Conservation (phyloP, 2,113 vertebrate genomes). For the Crypturellus undulatus region DNA sequence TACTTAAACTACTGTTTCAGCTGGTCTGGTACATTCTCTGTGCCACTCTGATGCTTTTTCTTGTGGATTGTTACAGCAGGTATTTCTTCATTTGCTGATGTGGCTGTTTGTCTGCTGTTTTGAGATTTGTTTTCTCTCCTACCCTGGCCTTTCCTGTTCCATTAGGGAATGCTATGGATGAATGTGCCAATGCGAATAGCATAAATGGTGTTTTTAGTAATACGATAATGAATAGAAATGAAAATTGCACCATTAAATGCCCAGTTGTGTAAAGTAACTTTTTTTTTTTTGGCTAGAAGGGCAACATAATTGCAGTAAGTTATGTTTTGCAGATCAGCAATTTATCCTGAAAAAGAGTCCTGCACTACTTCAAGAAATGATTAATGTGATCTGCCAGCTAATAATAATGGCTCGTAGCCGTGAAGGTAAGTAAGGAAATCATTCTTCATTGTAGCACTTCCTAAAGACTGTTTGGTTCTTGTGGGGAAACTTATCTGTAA, state of each 20-base stretch:
- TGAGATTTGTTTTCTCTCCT: not conserved
- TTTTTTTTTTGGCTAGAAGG: not conserved
- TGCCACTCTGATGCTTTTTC: not conserved
- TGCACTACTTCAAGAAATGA: slow-evolving; percentile 97
- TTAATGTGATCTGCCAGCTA: slow-evolving; percentile 97
- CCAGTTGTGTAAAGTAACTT: not conserved
- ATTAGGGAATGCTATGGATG: not conserved
- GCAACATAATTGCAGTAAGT: slow-evolving; percentile 7
- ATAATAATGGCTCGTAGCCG: slow-evolving; percentile 98
- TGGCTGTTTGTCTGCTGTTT: not conserved
- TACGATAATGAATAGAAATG: not conserved
- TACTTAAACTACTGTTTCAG: not conserved
- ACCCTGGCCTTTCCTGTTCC: not conserved
- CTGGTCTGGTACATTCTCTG: not conserved
- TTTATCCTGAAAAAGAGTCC: slow-evolving; percentile 96
- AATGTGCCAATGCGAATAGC: not conserved
- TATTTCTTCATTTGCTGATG: not conserved
- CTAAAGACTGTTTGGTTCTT: not conserved
- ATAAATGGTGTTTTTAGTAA: not conserved
- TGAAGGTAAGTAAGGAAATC: slow-evolving; percentile 85
- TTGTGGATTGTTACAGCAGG: not conserved
- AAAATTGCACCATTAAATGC: not conserved
- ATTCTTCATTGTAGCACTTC: not conserved
- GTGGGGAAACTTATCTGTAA: not conserved
- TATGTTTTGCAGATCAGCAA: slow-evolving; percentile 88